Conservation (phyloP, 2,888 invertebrate species). For the Gastracanthus pulcherrimus region DNA sequence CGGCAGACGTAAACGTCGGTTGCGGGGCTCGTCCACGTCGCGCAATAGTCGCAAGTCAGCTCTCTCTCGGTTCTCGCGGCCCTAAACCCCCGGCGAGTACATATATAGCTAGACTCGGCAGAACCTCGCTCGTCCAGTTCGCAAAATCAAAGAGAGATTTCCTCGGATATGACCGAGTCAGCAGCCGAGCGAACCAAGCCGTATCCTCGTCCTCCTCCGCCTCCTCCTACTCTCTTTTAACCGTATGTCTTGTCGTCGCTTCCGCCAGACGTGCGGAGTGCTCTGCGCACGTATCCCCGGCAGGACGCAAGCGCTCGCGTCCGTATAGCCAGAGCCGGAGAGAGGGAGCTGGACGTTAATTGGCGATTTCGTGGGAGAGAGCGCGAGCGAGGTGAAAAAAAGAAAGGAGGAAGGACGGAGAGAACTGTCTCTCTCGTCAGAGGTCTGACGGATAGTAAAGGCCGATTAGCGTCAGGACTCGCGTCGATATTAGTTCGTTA, state of each 20-base stretch:
- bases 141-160: slow-evolving; percentile 26
- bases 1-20: slow-evolving; percentile 5
- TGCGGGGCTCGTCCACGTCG: not conserved
- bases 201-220: not conserved
- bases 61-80: not conserved
- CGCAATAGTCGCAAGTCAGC: slow-evolving; percentile 30
- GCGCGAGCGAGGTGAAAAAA: too few relatives aligned
- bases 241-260: slow-evolving; percentile 19
- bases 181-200: too few relatives aligned
- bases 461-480: slow-evolving; percentile 64
- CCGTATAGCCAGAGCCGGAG: too few relatives aligned
- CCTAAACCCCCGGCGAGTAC: not conserved
- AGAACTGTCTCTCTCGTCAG: not conserved
- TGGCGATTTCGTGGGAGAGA: slow-evolving; percentile 48
- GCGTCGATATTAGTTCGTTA: slow-evolving; percentile 67
- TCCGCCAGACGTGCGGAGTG: not conserved
- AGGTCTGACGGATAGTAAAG: slow-evolving; percentile 60
- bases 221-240: not conserved
- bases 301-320: too few relatives aligned
- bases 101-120: not conserved
- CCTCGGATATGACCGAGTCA: slow-evolving; percentile 52
- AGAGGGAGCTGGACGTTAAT: slow-evolving; percentile 61
- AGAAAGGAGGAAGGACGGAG: too few relatives aligned
- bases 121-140: not conserved
- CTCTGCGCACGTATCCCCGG: too few relatives aligned